Conservation (phyloP, 1,140 invertebrate species). For the Drosophila bipectinata region DNA sequence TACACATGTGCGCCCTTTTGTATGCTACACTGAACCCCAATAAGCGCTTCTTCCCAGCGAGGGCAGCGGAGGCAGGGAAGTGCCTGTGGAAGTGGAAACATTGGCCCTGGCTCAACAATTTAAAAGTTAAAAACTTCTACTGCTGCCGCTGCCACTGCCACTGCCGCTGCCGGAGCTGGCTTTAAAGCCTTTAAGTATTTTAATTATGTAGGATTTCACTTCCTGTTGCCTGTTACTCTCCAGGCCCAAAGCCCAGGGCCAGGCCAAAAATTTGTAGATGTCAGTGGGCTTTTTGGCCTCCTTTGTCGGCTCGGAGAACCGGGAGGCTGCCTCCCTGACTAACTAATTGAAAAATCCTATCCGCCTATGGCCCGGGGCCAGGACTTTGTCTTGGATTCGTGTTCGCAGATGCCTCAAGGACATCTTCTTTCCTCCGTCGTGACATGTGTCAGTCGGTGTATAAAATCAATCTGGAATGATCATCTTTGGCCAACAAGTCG, state of each 20-base stretch:
- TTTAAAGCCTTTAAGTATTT: conserved; percentile 82
- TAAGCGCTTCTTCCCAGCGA: conserved; percentile 6
- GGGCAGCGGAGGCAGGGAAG: background rate
- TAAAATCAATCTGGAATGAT: conserved; percentile 18
- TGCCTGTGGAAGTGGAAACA: conserved; percentile 2
- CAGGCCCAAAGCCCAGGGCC: conserved; percentile 43
- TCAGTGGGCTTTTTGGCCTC: conserved; percentile 10
- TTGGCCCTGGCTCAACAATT: conserved; percentile 59
- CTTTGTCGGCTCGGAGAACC: background rate
- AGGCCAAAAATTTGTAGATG: conserved; percentile 70
- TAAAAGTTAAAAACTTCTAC: conserved; percentile 70
- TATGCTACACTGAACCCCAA: conserved; percentile 47
- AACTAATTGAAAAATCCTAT: conserved; percentile 74
- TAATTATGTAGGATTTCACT: conserved; percentile 79
- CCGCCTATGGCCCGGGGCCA: conserved; percentile 60
- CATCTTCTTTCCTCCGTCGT: background rate
- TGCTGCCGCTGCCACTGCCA: background rate
- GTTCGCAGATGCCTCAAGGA: conserved; percentile 10
- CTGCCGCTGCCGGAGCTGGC: conserved; percentile 28
- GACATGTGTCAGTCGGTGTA: conserved; percentile 11
- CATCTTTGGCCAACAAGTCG: conserved; percentile 16
- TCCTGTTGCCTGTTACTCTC: conserved; percentile 34
- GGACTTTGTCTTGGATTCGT: conserved; percentile 17
- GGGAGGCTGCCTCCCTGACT: conserved; percentile 1
- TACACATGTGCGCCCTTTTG: conserved; percentile 70